These are phyloP conservation scores for Prenolepis imparis DNA, from an alignment of 2,888 invertebrate genomes.

Conservation along the genomic window DNA sequence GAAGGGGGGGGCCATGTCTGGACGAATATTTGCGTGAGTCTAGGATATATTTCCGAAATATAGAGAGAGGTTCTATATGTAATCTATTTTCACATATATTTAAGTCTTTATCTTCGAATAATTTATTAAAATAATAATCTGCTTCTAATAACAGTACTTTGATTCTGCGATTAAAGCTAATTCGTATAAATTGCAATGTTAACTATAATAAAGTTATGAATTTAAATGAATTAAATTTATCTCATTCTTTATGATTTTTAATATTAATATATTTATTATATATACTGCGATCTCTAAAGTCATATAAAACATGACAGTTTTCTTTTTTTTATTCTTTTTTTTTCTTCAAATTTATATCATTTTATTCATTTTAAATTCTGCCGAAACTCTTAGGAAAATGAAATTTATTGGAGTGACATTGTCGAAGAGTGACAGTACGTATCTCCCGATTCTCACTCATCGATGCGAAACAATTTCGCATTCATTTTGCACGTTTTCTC, in stretches of 20 bases:
- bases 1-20: constrained; percentile 39
- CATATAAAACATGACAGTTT: background rate
- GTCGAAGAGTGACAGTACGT: constrained; percentile 4
- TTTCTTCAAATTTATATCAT: background rate
- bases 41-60: constrained; percentile 31
- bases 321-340: background rate
- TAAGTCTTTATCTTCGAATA: constrained; percentile 16
- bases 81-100: constrained; percentile 10
- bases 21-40: constrained; percentile 34
- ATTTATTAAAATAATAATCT: constrained; percentile 30
- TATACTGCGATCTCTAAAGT: background rate
- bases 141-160: background rate
- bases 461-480: constrained; percentile 35
- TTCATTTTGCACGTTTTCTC: constrained; percentile 40
- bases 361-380: background rate
- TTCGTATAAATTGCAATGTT: background rate
- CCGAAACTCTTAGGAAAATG: background rate
- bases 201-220: background rate
- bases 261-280: background rate
- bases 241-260: background rate
- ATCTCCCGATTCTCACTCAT: constrained; percentile 11
- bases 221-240: background rate
- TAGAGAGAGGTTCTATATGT: constrained; percentile 12
- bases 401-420: constrained; percentile 12
- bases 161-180: background rate